phyloP scores from a whole-genome alignment of 2,888 invertebrate genomes.

The Gibbula magus region DNA sequence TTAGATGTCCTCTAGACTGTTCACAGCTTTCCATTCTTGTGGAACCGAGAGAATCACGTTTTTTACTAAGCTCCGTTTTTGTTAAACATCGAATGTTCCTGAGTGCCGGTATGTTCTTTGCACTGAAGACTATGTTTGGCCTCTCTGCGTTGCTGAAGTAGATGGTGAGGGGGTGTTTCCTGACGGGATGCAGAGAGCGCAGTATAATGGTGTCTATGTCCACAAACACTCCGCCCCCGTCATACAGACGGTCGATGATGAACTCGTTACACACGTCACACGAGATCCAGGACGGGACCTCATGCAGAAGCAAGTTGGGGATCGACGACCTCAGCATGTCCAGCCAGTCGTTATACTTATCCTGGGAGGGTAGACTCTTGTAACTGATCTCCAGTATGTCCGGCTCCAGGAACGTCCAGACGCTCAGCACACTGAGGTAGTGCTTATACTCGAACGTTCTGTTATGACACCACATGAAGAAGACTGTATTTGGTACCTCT shows the following conservation, averaged over 20 bases:
- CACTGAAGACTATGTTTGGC: constrained; percentile 17
- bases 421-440: constrained; percentile 67
- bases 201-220: constrained; percentile 52
- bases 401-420: constrained; percentile 61
- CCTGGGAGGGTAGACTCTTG: constrained; percentile 36
- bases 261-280: constrained; percentile 48
- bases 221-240: constrained; percentile 66
- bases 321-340: constrained; percentile 55
- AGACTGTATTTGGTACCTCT: constrained; percentile 52
- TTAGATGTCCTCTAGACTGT: not conserved
- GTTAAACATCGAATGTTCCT: not conserved
- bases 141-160: constrained; percentile 10
- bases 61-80: not conserved
- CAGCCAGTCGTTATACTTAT: constrained; percentile 65
- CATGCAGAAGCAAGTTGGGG: constrained; percentile 49
- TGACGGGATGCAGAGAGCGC: constrained; percentile 30
- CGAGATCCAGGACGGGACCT: constrained; percentile 39
- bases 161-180: constrained; percentile 37
- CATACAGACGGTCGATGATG: constrained; percentile 53
- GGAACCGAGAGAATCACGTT: not conserved
- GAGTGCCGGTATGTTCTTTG: not conserved
- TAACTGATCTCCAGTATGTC: constrained; percentile 64
- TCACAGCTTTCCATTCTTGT: not conserved
- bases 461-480: constrained; percentile 67
- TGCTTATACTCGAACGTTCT: constrained; percentile 64